These are phyloP conservation scores for Sitophilus oryzae DNA, from an alignment of 1,140 invertebrate genomes.

Conservation along the genomic window DNA sequence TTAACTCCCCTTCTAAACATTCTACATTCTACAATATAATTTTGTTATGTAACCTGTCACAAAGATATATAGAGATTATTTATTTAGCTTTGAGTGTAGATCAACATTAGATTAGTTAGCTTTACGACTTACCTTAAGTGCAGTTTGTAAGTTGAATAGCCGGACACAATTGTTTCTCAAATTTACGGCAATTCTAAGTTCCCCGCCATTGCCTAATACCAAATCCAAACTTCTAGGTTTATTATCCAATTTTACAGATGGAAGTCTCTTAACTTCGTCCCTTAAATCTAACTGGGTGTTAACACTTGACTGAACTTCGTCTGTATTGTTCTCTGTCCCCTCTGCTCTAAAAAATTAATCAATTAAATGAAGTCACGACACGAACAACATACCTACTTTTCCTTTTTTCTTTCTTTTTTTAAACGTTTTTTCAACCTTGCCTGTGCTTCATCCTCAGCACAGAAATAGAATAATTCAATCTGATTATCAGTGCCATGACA, in stretches of 20 bases:
- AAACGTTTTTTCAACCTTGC: slow-evolving; percentile 64
- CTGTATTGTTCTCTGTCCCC: slow-evolving; percentile 31
- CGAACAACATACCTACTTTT: slow-evolving; percentile 46
- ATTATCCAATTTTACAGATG: slow-evolving; percentile 56
- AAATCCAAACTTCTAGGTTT: slow-evolving; percentile 69
- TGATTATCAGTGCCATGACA: slow-evolving; percentile 78
- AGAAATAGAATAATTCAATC: slow-evolving; percentile 81
- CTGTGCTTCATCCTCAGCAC: slow-evolving; percentile 66
- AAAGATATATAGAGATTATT: no score
- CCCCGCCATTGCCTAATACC: slow-evolving; percentile 58
- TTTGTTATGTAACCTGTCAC: no score
- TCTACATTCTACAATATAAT: no score
- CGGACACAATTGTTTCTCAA: slow-evolving; percentile 65
- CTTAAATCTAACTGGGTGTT: slow-evolving; percentile 47
- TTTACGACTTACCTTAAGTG: slow-evolving; percentile 38
- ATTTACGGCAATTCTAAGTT: slow-evolving; percentile 59
- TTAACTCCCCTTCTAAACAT: no score
- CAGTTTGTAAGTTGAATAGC: slow-evolving; percentile 53
- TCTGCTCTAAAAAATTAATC: slow-evolving; percentile 35
- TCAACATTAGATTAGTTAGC: background rate
- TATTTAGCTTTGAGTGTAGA: no score
- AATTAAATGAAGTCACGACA: slow-evolving; percentile 10
- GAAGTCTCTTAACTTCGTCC: slow-evolving; percentile 70
- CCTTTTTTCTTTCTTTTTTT: slow-evolving; percentile 66
- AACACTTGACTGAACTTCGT: background rate